Conservation (phyloP, 2,888 invertebrate species). For the Liposcelis brunnea region DNA sequence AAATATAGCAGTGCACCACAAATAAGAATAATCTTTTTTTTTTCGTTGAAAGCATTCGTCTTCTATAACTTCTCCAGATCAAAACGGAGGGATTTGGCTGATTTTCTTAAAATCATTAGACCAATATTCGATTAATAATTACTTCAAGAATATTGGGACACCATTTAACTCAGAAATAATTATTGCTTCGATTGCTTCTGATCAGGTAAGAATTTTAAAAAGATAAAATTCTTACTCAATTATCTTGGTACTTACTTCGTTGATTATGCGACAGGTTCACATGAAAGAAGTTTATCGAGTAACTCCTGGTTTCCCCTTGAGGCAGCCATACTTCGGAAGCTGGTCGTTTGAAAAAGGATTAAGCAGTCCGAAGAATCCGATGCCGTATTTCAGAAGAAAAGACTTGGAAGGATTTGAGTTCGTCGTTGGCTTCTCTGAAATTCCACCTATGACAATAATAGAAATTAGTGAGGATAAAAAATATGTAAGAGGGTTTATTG, state of each 20-base stretch:
- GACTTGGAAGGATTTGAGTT: background rate
- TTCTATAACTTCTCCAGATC: background rate
- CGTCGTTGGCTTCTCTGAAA: background rate
- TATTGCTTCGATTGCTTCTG: background rate
- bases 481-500: background rate
- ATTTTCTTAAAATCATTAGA: background rate
- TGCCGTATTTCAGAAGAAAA: background rate
- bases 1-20: too few relatives aligned
- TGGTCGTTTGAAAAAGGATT: background rate
- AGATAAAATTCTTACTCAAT: too few relatives aligned
- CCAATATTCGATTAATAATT: background rate
- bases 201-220: too few relatives aligned
- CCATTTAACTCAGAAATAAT: background rate
- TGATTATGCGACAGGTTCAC: too few relatives aligned
- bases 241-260: too few relatives aligned
- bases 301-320: background rate
- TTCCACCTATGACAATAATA: background rate
- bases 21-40: too few relatives aligned
- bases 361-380: background rate
- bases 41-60: background rate
- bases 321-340: background rate
- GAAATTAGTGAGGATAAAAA: background rate
- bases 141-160: background rate
- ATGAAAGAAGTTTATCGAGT: conserved; percentile 4
- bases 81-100: background rate